Percentiles rank a stretch among this genome's conserved stretches.
Conservation (phyloP, 92 coral and sea anemone species). For the Epizoanthus illoricatus region DNA sequence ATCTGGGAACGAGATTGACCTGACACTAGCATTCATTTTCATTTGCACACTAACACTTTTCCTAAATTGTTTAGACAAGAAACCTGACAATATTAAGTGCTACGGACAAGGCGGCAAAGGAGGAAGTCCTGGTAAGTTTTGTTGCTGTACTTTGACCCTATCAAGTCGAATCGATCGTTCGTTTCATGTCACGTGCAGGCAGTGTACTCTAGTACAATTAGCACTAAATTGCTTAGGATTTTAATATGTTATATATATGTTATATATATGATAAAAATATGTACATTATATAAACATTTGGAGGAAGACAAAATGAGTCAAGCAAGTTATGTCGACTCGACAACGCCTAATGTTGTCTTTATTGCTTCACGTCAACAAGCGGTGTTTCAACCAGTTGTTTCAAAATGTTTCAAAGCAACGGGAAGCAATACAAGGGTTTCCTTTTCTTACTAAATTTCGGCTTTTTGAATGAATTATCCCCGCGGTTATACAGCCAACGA, state of each 20-base stretch:
- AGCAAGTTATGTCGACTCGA: background rate
- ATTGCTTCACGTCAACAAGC: background rate
- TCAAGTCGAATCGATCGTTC: background rate
- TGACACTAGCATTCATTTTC: background rate
- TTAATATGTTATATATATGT: no score
- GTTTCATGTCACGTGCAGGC: background rate
- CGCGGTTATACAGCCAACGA: no score
- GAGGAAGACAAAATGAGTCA: background rate
- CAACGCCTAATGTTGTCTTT: background rate
- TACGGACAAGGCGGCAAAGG: conserved; percentile 66
- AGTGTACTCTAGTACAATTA: no score
- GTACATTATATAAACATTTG: background rate
- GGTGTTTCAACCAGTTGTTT: background rate
- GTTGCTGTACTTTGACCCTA: background rate
- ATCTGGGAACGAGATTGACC: no score
- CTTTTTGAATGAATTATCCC: no score
- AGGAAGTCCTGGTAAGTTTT: conserved; percentile 34
- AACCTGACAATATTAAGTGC: conserved; percentile 74
- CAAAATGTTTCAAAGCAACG: no score
- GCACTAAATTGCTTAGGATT: no score
- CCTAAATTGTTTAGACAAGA: conserved; percentile 48
- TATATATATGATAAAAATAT: no score
- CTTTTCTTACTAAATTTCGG: no score
- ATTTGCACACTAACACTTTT: background rate
- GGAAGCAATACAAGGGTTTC: no score